Conservation (phyloP, 1,140 invertebrate species). For the Nasonia longicornis region DNA sequence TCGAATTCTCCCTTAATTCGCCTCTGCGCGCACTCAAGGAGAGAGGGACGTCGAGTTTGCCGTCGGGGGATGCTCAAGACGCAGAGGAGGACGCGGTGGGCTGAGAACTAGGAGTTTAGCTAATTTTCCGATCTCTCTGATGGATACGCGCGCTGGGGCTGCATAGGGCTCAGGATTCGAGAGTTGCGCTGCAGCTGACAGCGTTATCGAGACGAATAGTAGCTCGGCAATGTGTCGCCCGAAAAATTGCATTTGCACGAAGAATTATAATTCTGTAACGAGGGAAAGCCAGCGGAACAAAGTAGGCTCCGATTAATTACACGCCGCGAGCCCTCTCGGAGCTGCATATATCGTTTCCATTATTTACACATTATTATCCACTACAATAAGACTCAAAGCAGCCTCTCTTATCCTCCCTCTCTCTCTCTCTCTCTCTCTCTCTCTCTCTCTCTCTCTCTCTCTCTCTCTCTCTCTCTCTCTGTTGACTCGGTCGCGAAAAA, state of each 20-base stretch:
- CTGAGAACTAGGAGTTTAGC: background rate
- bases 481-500: slow-evolving; percentile 14
- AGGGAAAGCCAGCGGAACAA: background rate
- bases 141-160: background rate
- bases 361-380: slow-evolving; percentile 6
- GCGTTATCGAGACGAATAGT: too few relatives aligned
- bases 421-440: too few relatives aligned
- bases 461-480: background rate
- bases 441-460: too few relatives aligned
- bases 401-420: background rate
- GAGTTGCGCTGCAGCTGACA: too few relatives aligned
- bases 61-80: background rate
- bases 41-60: background rate
- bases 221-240: too few relatives aligned
- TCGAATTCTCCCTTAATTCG: slow-evolving; percentile 25
- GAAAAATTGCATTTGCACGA: too few relatives aligned
- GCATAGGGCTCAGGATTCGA: too few relatives aligned
- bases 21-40: background rate
- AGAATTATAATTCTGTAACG: too few relatives aligned
- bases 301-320: background rate
- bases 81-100: background rate
- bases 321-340: background rate
- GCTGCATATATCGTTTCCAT: slow-evolving; percentile 6
- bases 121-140: background rate
- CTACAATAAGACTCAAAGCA: slow-evolving; percentile 14